Percentiles rank a stretch among this genome's conserved stretches.
These are phyloP conservation scores for Drosophila formosana DNA, from an alignment of 2,888 invertebrate genomes.

Conservation along the genomic window DNA sequence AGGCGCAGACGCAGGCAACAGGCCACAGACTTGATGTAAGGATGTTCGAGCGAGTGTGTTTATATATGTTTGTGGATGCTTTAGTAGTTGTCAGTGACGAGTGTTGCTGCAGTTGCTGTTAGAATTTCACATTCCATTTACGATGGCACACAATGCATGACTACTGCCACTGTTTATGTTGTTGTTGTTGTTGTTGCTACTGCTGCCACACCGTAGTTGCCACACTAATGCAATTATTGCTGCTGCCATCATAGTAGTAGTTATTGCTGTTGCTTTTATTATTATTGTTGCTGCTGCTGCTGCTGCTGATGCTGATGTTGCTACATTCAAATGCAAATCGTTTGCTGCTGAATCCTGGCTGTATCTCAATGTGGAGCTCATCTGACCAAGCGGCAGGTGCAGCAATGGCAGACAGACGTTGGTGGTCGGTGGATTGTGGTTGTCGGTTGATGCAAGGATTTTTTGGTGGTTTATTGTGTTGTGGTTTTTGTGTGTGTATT, in stretches of 20 bases:
- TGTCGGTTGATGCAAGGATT: constrained; percentile 28
- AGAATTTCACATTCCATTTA: constrained; percentile 43
- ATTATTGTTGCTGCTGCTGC: constrained; percentile 9
- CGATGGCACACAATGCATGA: constrained; percentile 39
- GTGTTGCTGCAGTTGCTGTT: constrained; percentile 33
- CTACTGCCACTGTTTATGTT: constrained; percentile 8
- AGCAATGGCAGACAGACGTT: constrained; percentile 16
- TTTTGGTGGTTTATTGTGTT: constrained; percentile 30
- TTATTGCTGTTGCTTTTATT: neutral
- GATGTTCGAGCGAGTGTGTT: constrained; percentile 12
- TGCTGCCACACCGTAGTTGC: constrained; percentile 33
- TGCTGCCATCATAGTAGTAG: constrained; percentile 8
- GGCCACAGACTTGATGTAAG: constrained; percentile 25
- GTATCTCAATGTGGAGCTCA: constrained; percentile 38
- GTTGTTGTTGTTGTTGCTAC: constrained; percentile 22
- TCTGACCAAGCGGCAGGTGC: constrained; percentile 45
- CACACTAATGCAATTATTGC: constrained; percentile 19
- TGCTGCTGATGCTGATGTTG: constrained; percentile 28
- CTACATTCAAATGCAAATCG: constrained; percentile 22
- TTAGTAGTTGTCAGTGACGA: constrained; percentile 49
- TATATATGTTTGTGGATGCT: constrained; percentile 13
- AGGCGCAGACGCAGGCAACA: constrained; percentile 46
- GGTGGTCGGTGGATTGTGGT: neutral
- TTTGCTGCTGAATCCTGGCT: constrained; percentile 40
- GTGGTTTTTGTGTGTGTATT: constrained; percentile 36